Evolutionary conservation across 2,888 invertebrate species (phyloP), one percentile per base, ranked within the genome.

Genomic region (Cyclophora albipunctata): DNA sequence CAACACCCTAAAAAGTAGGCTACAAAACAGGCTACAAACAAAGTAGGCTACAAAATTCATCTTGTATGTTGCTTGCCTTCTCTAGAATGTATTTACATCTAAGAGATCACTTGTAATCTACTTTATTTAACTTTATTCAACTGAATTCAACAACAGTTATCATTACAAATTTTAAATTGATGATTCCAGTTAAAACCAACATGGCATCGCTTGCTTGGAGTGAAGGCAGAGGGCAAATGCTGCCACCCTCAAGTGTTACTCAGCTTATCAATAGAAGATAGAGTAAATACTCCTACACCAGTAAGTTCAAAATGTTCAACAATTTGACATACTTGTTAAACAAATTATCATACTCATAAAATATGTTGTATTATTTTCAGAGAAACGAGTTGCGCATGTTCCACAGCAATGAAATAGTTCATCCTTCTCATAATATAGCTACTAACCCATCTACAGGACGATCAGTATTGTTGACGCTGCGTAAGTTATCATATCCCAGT

Each of bases 141-240:
- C 20, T 20, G 2, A 20, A 20, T 20, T 20, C 20, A 20, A 20
- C 20, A 1, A 20, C n/a, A 20, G 20, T 20, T 1, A 20, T 20
- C 20, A 20, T 20, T 20, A 20, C 2, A 20, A 20, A 20, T 20
- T 20, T 20, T 20, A 20, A 20, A 20, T 20, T 20, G 20, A 20
- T 45, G 35, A 34, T 73, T 78, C 34, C 60, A 90, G 79, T 62
- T 90, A 0, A 90, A 88, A 54, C 83, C 90, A 53, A 76, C 90
- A 52, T 93, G 93, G 93, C 90, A 92, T 57, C 90, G 90, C 58
- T 68, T 93, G 3, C 81, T 92, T 0, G 92, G 92, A 4, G 88
- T 91, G 3, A 87, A 82, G 55, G 75, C 84, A 1, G 90, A 91
- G 60, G 90, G 90, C 46, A 90, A 90, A 52, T 86, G 86, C 46